Percentiles rank a stretch among this genome's conserved stretches.
phyloP scores from a whole-genome alignment of 1,140 invertebrate genomes.

The Coptotermes formosanus region DNA sequence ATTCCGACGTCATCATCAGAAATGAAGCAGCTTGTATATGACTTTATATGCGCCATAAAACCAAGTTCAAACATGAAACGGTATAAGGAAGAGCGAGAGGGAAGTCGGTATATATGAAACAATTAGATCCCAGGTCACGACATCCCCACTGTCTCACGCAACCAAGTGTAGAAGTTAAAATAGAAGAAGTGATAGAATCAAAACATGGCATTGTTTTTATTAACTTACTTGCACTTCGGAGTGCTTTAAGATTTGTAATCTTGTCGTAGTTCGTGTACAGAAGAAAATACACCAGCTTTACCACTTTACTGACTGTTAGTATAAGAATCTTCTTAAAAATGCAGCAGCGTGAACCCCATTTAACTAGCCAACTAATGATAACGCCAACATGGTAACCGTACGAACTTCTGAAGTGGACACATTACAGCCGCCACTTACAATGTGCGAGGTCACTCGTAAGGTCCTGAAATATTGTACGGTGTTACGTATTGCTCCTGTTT shows the following conservation, averaged over 20 bases:
- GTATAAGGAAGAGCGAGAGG: background rate
- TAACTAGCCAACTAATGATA: too few species aligned
- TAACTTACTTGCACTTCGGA: background rate
- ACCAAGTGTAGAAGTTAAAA: background rate
- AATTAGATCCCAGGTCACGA: background rate
- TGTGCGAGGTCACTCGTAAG: too few species aligned
- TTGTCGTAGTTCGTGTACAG: background rate
- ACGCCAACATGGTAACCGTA: too few species aligned
- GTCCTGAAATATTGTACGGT: too few species aligned
- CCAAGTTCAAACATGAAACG: background rate
- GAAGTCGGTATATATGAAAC: background rate
- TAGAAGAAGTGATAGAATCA: constrained; percentile 16
- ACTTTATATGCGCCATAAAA: constrained; percentile 19
- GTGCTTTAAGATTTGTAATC: background rate
- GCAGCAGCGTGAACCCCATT: too few species aligned
- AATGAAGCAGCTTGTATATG: background rate
- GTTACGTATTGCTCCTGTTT: too few species aligned
- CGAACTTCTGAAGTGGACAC: too few species aligned
- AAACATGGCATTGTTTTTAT: background rate
- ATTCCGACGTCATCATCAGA: constrained; percentile 5
- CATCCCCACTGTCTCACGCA: background rate
- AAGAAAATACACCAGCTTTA: background rate
- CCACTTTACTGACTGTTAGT: too few species aligned
- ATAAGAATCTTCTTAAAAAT: too few species aligned
- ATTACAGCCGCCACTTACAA: too few species aligned